Conservation (phyloP, 37 sponge, comb jelly and placozoan species). For the Axinella damicornis region DNA sequence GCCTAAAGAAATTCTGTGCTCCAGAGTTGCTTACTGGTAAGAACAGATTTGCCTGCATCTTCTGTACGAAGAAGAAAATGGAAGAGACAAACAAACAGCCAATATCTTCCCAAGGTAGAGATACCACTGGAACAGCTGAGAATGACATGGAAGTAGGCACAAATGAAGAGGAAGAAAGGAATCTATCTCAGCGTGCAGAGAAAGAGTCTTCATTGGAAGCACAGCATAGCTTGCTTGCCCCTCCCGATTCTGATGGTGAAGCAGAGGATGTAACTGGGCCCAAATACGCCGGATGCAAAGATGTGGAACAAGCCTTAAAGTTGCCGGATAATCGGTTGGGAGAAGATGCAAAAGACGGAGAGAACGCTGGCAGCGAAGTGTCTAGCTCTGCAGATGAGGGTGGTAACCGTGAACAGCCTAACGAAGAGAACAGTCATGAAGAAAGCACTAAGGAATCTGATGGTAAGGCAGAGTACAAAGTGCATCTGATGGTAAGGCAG, state of each 20-base stretch:
- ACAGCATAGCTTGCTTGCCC: neutral
- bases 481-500: neutral
- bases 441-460: neutral
- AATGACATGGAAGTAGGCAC: neutral
- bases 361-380: neutral
- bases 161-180: conserved; percentile 2
- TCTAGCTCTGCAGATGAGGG: neutral
- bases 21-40: conserved; percentile 76
- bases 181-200: neutral
- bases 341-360: neutral
- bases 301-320: neutral
- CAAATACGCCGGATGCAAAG: neutral
- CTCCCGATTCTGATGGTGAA: neutral
- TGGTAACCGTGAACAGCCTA: too few species aligned
- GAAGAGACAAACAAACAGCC: too few species aligned
- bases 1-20: conserved; percentile 68
- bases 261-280: conserved; percentile 6
- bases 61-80: conserved; percentile 55
- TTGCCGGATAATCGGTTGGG: neutral
- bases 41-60: conserved; percentile 81
- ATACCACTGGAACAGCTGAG: neutral
- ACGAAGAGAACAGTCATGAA: neutral
- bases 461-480: neutral
- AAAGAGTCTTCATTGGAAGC: too few species aligned
- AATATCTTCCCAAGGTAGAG: neutral